Conservation (phyloP, 2,888 invertebrate species). For the Micoletzkya japonica region DNA sequence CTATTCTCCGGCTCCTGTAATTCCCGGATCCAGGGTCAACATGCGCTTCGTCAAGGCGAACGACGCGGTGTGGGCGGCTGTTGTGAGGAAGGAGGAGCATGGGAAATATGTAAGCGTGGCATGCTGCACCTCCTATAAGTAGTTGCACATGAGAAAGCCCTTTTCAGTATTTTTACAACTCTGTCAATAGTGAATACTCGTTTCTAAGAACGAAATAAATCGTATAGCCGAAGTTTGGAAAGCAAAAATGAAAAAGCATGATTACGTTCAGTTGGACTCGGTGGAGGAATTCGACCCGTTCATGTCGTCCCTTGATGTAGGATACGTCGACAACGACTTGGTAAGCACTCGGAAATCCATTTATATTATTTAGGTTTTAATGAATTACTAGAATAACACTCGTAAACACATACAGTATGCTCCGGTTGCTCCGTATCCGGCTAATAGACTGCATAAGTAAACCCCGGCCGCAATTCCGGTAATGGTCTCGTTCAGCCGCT, state of each 20-base stretch:
- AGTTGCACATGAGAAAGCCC: not conserved
- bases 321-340: conserved; percentile 13
- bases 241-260: not conserved
- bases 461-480: too few relatives aligned
- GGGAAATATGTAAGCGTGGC: conserved; percentile 19
- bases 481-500: conserved; percentile 6
- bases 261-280: not conserved
- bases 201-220: too few relatives aligned
- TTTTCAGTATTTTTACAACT: not conserved
- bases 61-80: not conserved
- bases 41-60: conserved; percentile 9
- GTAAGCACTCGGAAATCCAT: not conserved
- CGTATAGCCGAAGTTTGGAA: too few relatives aligned
- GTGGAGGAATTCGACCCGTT: not conserved
- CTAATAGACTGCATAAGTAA: too few relatives aligned
- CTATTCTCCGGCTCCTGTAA: too few relatives aligned
- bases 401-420: not conserved
- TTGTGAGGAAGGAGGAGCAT: conserved; percentile 5
- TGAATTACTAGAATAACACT: not conserved
- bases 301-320: conserved; percentile 12
- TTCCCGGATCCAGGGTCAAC: too few relatives aligned
- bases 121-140: too few relatives aligned
- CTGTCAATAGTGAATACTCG: not conserved
- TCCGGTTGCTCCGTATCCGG: not conserved
- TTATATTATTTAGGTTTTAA: not conserved